Evolutionary conservation across 2,888 invertebrate species (phyloP).

Genomic region (Netelia inedita): DNA sequence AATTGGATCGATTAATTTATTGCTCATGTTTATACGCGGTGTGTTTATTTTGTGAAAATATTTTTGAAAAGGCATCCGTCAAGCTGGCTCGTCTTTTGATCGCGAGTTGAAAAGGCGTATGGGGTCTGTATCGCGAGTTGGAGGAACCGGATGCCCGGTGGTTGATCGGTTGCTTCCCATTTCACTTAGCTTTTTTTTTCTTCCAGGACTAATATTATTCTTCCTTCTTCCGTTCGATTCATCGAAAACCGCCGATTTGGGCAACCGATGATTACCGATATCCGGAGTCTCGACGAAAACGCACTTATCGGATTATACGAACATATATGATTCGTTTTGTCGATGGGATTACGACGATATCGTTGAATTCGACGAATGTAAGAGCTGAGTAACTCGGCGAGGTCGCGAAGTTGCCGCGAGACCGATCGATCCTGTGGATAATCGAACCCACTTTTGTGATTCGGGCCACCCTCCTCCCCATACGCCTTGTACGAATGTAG

Average conservation of each 20-base stretch:
- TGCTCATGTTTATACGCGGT: too few relatives aligned
- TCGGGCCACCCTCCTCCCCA: background rate
- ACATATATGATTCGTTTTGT: background rate
- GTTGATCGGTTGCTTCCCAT: background rate
- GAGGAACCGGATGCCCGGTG: conserved; percentile 11
- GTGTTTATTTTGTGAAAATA: too few relatives aligned
- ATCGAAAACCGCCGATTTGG: background rate
- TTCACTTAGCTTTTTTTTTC: background rate
- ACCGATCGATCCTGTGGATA: conserved; percentile 29
- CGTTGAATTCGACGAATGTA: conserved; percentile 23
- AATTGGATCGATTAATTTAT: too few relatives aligned
- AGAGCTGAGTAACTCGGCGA: background rate
- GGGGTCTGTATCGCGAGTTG: background rate
- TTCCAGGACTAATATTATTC: background rate
- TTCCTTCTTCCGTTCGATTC: background rate
- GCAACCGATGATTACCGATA: conserved; percentile 20
- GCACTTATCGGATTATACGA: background rate
- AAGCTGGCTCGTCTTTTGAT: conserved; percentile 16
- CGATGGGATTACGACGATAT: conserved; percentile 12
- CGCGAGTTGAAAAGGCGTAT: conserved; percentile 1
- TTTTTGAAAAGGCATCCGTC: background rate
- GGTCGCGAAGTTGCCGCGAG: background rate
- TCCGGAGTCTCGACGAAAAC: conserved; percentile 20
- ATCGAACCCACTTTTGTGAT: conserved; percentile 35
- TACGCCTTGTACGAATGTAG: background rate